A percentile compares a stretch with the other conserved stretches of the same genome.
Conservation (phyloP, 2,797 vertebrate genomes). For the Monodelphis domestica region DNA sequence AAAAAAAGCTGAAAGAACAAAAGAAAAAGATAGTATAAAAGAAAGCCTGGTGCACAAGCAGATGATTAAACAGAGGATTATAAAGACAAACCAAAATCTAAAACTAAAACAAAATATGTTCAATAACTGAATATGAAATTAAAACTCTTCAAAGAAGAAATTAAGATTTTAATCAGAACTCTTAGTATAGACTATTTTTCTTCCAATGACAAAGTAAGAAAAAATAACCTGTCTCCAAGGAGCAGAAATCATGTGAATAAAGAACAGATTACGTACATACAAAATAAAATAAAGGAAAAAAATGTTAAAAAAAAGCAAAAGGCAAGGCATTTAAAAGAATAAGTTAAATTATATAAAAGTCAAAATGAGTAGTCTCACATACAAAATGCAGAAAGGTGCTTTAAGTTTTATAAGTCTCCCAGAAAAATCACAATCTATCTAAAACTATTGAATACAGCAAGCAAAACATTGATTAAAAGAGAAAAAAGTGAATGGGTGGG, state of each 20-base stretch:
- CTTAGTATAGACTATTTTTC: background rate
- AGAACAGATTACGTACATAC: background rate
- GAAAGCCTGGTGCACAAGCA: background rate
- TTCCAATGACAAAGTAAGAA: background rate
- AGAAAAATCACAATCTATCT: no score
- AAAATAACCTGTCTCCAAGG: background rate
- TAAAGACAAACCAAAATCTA: background rate
- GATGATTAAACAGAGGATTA: background rate
- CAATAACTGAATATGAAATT: background rate
- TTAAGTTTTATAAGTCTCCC: no score
- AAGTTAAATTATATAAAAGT: background rate
- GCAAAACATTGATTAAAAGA: no score
- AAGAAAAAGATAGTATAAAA: background rate
- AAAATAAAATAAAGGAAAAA: background rate
- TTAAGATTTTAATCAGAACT: background rate
- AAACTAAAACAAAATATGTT: background rate
- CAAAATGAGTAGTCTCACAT: background rate
- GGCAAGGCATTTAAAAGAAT: background rate
- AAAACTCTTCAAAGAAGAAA: background rate
- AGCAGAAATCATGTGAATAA: background rate
- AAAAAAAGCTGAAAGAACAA: background rate
- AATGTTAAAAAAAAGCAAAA: background rate
- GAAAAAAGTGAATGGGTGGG: no score
- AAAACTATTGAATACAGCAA: no score
- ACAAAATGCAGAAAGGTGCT: no score